A percentile compares a stretch with the other conserved stretches of the same genome.
These are phyloP conservation scores for Chaetophractus vellerosus DNA, from an alignment of 2,797 vertebrate genomes.

Conservation along the genomic window DNA sequence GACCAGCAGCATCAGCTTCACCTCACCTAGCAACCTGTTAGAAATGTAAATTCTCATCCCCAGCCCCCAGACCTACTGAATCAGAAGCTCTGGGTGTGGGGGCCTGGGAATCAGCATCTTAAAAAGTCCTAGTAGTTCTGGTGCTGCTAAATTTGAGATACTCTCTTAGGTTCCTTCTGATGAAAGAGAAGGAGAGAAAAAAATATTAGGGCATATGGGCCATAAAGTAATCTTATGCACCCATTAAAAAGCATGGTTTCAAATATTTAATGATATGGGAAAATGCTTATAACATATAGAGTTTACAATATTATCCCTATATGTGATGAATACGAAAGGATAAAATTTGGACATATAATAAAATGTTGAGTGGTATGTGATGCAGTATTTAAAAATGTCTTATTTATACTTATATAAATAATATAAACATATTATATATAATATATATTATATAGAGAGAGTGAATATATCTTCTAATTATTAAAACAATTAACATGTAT, in stretches of 20 bases:
- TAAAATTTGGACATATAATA: background rate
- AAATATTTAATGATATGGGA: slow-evolving; percentile 20
- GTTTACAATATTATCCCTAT: background rate
- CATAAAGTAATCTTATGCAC: background rate
- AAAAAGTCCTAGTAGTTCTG: too few relatives aligned
- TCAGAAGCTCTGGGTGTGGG: too few relatives aligned
- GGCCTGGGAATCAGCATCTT: too few relatives aligned
- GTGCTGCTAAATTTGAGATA: too few relatives aligned
- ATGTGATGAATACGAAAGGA: background rate
- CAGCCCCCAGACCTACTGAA: too few relatives aligned
- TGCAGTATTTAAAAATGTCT: background rate
- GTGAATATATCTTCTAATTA: background rate
- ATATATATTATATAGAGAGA: too few relatives aligned
- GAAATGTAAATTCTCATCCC: too few relatives aligned
- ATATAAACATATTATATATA: too few relatives aligned
- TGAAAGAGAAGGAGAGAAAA: background rate
- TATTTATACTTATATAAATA: background rate
- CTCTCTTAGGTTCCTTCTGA: too few relatives aligned
- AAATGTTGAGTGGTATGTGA: background rate
- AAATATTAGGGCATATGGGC: background rate
- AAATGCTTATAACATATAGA: background rate
- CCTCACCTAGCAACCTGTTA: too few relatives aligned
- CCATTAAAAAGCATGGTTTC: slow-evolving; percentile 11
- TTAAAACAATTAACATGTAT: background rate
- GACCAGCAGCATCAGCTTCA: too few relatives aligned